Evolutionary conservation across 2,888 invertebrate genomes (phyloP), one percentile per base, ranked within the genome.

Genomic region (Dicyrtoma fusca): DNA sequence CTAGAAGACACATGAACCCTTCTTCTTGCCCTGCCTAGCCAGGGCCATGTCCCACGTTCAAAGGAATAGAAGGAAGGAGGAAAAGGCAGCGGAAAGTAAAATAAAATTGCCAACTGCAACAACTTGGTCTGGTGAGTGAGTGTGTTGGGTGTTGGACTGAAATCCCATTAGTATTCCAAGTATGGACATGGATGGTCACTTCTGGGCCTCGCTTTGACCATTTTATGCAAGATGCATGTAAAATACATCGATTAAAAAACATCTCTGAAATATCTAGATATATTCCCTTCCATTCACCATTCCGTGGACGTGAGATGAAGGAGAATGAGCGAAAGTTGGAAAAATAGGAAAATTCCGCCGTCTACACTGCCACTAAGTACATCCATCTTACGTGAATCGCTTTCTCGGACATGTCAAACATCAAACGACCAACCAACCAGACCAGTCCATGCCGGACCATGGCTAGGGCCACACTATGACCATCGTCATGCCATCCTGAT

Each of bases 141-240:
- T 34, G 34, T 5, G 8, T 34, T 34, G 34, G 34, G 8, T 8
- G 8, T 34, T 34, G 34, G 34, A 34, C 34, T 61, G 53, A 63
- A 65, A 45, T n/a, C 69, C 76, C 77, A 79, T 80, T 80, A 80
- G 80, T 80, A 80, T 80, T 79, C 80, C 69, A 71, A 74, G 74
- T 74, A 77, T 76, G 74, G 74, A 72, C 47, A 72, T 71, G 77
- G 76, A 73, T 77, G 80, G 78, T 79, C 79, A 79, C 79, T 79
- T 79, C 79, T 78, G 79, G 78, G 74, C 75, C 74, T 47, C 65
- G 72, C 76, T 75, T 76, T 78, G 77, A 76, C 79, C 80, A 76
- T 77, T 79, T 79, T 80, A 80, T 80, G 80, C 80, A 80, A 79
- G 80, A 79, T 76, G 80, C 80, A 80, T 80, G 80, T 79, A 80